Evolutionary conservation across 2,888 invertebrate species (phyloP), one percentile per base, ranked within the genome.

Genomic region (Heteromyza rotundicornis): DNA sequence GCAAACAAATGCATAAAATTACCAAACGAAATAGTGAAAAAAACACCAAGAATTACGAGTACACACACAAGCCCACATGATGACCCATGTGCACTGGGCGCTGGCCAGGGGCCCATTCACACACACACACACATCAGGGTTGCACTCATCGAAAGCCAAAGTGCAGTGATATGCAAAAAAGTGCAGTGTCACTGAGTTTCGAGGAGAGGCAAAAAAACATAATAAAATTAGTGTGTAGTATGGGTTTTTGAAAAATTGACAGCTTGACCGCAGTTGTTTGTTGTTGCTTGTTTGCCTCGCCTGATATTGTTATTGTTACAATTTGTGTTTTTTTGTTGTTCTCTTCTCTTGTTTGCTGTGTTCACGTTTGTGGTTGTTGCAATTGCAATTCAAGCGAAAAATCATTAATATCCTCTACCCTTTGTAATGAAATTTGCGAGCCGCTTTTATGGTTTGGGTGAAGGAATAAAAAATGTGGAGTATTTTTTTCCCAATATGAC

Each of bases 341-440:
- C 54, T n/a, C n/a, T n/a, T n/a, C 56, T 19, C 32, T 54, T n/a
- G 32, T 16, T 54, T 32, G 36, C 20, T 54, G 36, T 19, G 22
- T 54, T 54, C 27, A 17, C 8, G 56, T 63, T n/a, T 55, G 63
- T 64, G 71, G 70, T 69, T 70, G 67, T 68, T 72, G 73, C 74
- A 75, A 74, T 77, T 77, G 73, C 74, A 76, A 76, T 74, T 78
- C 72, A 77, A 75, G 79, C 79, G 77, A 74, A 76, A 79, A 79
- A 79, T 79, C 78, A 79, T 79, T 79, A 78, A 78, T 77, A 74
- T 77, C 74, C 78, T 72, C 70, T 71, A 64, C 66, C 63, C 67
- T 63, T 52, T 24, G 5, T 32, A 32, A 8, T 32, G 32, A 32
- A 32, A 32, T 32, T 32, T 32, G 5, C 12, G 32, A 5, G 32